Evolutionary conservation across 2,888 invertebrate species (phyloP), one percentile per base, ranked within the genome.

Genomic region (Eupithecia insigniata): DNA sequence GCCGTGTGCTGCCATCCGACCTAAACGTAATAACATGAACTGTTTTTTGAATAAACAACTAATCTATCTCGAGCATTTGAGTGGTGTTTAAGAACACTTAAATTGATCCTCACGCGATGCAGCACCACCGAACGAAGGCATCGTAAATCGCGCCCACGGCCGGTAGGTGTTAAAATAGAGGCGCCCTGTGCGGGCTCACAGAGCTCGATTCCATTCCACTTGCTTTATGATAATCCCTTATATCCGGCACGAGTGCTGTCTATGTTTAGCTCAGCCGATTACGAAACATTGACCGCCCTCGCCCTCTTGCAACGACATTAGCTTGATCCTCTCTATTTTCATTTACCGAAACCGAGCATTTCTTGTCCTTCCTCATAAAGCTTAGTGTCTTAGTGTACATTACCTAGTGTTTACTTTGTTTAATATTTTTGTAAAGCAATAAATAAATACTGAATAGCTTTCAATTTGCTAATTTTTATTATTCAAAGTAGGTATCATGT

Each of bases 161-260:
- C 83, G 84, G 89, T 90, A 92, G 91, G 92, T 93, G 92, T 93
- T 92, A 92, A 93, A 92, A 93, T 93, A 92, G 92, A 89, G 91
- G 84, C 93, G 90, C 88, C 88, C 85, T 93, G 93, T 92, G 92
- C 90, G 92, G 92, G 87, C 91, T 85, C 84, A 85, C 83, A 84
- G 71, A 70, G 87, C 85, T 85, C 89, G 87, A 89, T 88, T 88
- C 88, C 87, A 90, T 89, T 89, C 89, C 90, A 92, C 92, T 92
- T 91, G 89, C 87, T 93, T 93, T 93, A 93, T 93, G 91, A 92
- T 93, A 93, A 94, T 93, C 93, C 92, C 89, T 89, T 89, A 93
- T 93, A 93, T 93, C 93, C 93, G 92, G 92, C 89, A 87, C 85
- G 85, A 88, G 86, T 85, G 84, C 81, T 79, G 81, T 83, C 87